phyloP scores from a whole-genome alignment of 1,140 invertebrate species.

The Cylas formicarius region DNA sequence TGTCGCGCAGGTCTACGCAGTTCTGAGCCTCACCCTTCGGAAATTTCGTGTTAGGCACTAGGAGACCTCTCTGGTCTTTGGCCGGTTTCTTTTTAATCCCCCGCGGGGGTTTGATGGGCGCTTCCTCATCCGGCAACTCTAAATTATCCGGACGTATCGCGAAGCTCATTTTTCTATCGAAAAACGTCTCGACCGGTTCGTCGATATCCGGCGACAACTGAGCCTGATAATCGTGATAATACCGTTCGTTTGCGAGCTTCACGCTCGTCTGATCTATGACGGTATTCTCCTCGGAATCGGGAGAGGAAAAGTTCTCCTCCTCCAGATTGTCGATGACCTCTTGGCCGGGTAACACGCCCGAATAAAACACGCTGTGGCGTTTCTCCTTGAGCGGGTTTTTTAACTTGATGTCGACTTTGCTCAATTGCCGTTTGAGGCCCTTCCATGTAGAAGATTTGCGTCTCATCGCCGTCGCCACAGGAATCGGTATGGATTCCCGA shows the following conservation, averaged over 20 bases:
- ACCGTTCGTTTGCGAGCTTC: too few species aligned
- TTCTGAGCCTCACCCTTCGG: slow-evolving; percentile 36
- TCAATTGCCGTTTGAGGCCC: slow-evolving; percentile 69
- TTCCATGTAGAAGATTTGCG: slow-evolving; percentile 60
- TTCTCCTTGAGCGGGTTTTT: slow-evolving; percentile 48
- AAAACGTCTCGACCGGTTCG: slow-evolving; percentile 20
- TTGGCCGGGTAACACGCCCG: slow-evolving; percentile 27
- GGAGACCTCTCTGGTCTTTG: slow-evolving; percentile 60
- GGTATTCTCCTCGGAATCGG: slow-evolving; percentile 36
- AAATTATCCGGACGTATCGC: slow-evolving; percentile 54
- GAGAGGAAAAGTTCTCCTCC: slow-evolving; percentile 30
- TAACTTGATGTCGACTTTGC: slow-evolving; percentile 71
- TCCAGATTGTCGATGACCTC: slow-evolving; percentile 25
- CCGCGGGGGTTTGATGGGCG: slow-evolving; percentile 54
- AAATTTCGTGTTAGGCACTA: slow-evolving; percentile 70
- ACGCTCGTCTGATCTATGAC: slow-evolving; percentile 29
- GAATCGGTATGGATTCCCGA: slow-evolving; percentile 25
- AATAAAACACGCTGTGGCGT: slow-evolving; percentile 39
- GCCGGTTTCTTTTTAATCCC: slow-evolving; percentile 47
- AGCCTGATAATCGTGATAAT: too few species aligned
- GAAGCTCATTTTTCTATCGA: slow-evolving; percentile 21
- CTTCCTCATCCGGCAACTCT: slow-evolving; percentile 53
- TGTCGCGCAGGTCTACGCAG: slow-evolving; percentile 43
- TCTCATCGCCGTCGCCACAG: slow-evolving; percentile 28
- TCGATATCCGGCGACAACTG: slow-evolving; percentile 26